Base-by-base conservation (phyloP, 2,113 vertebrate genomes). In the Cichladusa arquata region DNA sequence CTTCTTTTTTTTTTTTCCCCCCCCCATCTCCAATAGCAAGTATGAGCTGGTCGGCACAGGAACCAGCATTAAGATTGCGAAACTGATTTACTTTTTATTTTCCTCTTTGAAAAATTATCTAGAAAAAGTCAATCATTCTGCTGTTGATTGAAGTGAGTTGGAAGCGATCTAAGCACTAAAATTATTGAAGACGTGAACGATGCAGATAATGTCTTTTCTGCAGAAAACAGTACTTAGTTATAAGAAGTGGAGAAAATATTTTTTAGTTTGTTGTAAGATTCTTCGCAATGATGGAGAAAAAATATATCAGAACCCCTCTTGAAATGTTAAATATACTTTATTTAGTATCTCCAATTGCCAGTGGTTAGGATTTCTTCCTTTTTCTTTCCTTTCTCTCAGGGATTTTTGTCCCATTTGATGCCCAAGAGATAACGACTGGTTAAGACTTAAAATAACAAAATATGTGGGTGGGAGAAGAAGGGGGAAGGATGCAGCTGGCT, bases 301-400 rank as follows among this genome's bases (percentile, higher is more conserved):
- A 40, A 47, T 34, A 38, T 25, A n/a, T 66, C 38, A 12, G 29
- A 26, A 29, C 25, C 11, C 23, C 29, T 51, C 28, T 62, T 22
- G 34, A 62, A 61, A 23, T 14, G 5, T 38, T 58, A 28, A 31
- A 31, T 10, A 7, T 26, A 2, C 25, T 64, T 80, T 31, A 12
- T 50, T 60, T 15, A 2, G 1, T 9, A 7, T 12, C 6, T 25
- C 38, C 2, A 54, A 1, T 28, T 73, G 11, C 9, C 0, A 0
- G 11, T 54, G 7, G 15, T 54, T 33, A 62, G n/a, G 23, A 45
- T 33, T 62, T 38, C 54, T 54, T 31, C 1, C 4, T 2, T 22
- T 51, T 36, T 31, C 40, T n/a, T 20, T 23, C 25, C 8, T 40
- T 78, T 64, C 38, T 54, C 9, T 36, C 48, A 36, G 25, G 19